Percentiles rank a stretch among this genome's conserved stretches.
Conservation (phyloP, 2,797 vertebrate genomes). For the Acipenser oxyrinchus region DNA sequence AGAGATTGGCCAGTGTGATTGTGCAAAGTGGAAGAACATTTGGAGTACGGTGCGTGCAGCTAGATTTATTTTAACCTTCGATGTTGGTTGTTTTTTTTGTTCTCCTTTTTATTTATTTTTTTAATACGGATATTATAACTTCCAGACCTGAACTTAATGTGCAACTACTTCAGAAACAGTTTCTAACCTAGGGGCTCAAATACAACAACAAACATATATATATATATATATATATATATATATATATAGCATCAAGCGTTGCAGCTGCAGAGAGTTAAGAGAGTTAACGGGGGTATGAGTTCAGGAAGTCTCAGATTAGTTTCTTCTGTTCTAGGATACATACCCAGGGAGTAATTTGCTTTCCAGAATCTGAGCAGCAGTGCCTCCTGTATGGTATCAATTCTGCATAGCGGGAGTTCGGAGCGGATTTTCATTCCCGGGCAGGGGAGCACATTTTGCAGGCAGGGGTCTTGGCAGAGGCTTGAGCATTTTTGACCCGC, state of each 20-base stretch:
- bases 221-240: slow-evolving; percentile 30
- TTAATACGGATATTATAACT: slow-evolving; percentile 19
- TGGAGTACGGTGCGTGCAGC: slow-evolving; percentile 1
- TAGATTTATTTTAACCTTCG: slow-evolving; percentile 20
- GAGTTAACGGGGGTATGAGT: slow-evolving; percentile 37
- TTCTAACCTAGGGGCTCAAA: slow-evolving; percentile 33
- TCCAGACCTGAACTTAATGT: slow-evolving; percentile 24
- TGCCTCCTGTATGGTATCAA: slow-evolving; percentile 33
- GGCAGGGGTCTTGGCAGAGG: background rate
- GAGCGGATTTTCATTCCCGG: background rate
- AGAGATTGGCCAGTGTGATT: too few species aligned
- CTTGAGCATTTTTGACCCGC: background rate
- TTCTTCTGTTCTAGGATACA: slow-evolving; percentile 27
- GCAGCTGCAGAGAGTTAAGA: slow-evolving; percentile 51
- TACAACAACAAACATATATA: slow-evolving; percentile 31
- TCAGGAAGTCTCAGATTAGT: slow-evolving; percentile 29
- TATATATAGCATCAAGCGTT: slow-evolving; percentile 18
- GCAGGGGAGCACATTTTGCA: background rate
- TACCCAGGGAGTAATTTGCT: slow-evolving; percentile 19
- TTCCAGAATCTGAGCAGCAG: slow-evolving; percentile 10
- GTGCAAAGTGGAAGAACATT: too few species aligned
- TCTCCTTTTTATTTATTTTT: slow-evolving; percentile 18
- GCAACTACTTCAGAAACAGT: slow-evolving; percentile 37
- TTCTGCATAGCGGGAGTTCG: slow-evolving; percentile 31
- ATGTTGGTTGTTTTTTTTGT: slow-evolving; percentile 28